Conservation (phyloP, 1,140 invertebrate species). For the Melipona quadrifasciata region DNA sequence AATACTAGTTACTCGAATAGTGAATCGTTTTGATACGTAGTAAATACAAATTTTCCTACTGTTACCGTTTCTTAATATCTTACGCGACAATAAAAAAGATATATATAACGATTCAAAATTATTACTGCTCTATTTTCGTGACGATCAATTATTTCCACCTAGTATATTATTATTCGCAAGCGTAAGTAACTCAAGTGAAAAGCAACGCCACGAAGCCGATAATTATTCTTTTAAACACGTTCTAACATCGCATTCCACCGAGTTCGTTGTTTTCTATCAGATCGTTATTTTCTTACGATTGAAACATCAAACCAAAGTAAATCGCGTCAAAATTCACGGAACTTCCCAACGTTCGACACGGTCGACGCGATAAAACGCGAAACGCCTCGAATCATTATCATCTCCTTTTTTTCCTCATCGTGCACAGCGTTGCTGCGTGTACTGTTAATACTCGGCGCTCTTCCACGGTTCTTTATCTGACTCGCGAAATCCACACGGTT, state of each 20-base stretch:
- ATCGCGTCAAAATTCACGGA: neutral
- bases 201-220: too few species aligned
- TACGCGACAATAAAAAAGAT: too few species aligned
- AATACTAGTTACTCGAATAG: too few species aligned
- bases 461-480: slow-evolving; percentile 19
- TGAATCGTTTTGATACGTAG: too few species aligned
- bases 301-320: neutral
- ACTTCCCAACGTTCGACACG: slow-evolving; percentile 19
- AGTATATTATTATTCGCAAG: neutral
- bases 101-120: too few species aligned
- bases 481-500: slow-evolving; percentile 37
- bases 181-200: neutral
- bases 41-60: too few species aligned
- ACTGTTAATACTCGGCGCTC: neutral
- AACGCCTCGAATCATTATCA: slow-evolving; percentile 48
- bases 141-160: neutral
- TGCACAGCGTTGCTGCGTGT: slow-evolving; percentile 34
- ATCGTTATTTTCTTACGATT: neutral
- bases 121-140: too few species aligned
- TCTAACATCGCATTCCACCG: neutral
- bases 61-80: too few species aligned
- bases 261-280: neutral
- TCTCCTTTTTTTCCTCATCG: slow-evolving; percentile 35
- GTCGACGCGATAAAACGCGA: slow-evolving; percentile 53
- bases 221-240: neutral